Percentiles rank a stretch among this genome's conserved stretches.
Evolutionary conservation across 1,140 invertebrate species (phyloP).

Genomic region (Lepidurus arcticus): DNA sequence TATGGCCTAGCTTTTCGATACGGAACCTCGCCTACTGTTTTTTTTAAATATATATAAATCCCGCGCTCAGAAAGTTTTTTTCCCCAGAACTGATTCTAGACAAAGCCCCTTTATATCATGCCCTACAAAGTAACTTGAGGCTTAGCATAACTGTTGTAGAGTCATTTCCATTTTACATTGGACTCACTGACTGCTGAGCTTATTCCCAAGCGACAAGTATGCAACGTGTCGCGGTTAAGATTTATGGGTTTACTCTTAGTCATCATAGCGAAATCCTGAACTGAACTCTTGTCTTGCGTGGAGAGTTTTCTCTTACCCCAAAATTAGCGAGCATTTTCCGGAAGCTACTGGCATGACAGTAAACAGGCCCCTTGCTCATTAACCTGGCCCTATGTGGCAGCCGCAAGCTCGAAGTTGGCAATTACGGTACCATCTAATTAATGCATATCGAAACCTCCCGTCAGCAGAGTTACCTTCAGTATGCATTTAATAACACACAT

Average conservation of each 20-base stretch:
- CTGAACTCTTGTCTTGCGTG: neutral
- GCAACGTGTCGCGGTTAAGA: too few relatives aligned
- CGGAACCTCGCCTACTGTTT: neutral
- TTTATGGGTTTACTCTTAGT: too few relatives aligned
- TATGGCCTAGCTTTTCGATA: neutral
- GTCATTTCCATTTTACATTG: too few relatives aligned
- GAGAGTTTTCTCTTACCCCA: neutral
- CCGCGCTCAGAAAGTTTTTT: neutral
- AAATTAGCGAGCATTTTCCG: conserved; percentile 4
- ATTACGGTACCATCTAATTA: neutral
- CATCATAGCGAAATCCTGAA: too few relatives aligned
- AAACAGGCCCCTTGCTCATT: conserved; percentile 4
- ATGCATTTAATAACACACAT: neutral
- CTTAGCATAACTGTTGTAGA: too few relatives aligned
- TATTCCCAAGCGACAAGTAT: too few relatives aligned
- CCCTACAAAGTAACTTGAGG: neutral
- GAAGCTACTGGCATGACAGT: neutral
- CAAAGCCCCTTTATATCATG: neutral
- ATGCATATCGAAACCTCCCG: neutral
- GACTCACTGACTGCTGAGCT: too few relatives aligned
- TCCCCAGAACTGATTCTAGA: neutral
- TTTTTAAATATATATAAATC: conserved; percentile 14
- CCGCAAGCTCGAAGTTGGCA: neutral
- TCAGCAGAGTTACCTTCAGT: neutral
- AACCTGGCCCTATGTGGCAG: neutral